Evolutionary conservation across 2,113 vertebrate species (phyloP).

Genomic region (Quiscalus mexicanus): DNA sequence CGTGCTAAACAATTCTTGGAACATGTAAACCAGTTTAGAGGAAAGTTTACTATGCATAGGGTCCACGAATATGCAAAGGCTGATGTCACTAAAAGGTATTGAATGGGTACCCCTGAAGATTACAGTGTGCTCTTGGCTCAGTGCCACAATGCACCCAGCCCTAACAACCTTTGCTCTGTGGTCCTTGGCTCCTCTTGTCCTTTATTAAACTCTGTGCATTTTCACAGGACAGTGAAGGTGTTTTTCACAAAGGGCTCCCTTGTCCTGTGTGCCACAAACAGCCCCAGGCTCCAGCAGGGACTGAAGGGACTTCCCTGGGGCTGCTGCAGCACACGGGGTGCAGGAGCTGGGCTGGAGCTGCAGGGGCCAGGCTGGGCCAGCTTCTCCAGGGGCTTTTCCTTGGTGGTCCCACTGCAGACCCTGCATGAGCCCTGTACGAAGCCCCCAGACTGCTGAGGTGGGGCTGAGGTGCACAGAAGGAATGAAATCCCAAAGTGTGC

Average conservation of each 20-base stretch:
- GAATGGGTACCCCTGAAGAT: too few relatives aligned
- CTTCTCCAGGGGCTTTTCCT: background rate
- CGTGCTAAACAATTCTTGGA: too few relatives aligned
- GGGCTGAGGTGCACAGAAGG: background rate
- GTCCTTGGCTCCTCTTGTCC: too few relatives aligned
- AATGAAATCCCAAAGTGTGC: background rate
- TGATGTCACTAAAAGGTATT: too few relatives aligned
- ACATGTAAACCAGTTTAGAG: too few relatives aligned
- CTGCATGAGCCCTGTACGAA: fast-evolving
- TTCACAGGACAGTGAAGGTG: too few relatives aligned
- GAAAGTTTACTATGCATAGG: too few relatives aligned
- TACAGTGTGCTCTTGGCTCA: too few relatives aligned
- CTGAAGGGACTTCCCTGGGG: background rate
- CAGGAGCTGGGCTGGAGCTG: background rate
- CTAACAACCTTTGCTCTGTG: too few relatives aligned
- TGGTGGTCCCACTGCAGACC: background rate
- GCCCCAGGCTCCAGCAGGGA: fast-evolving
- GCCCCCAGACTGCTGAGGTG: background rate
- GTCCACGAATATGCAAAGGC: too few relatives aligned
- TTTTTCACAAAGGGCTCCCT: background rate
- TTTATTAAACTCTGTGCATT: too few relatives aligned
- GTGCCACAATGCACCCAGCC: too few relatives aligned
- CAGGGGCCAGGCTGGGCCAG: background rate
- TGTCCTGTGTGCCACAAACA: background rate
- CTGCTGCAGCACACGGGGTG: background rate